phyloP scores from a whole-genome alignment of 2,113 vertebrate genomes.

The Trachemys scripta region DNA sequence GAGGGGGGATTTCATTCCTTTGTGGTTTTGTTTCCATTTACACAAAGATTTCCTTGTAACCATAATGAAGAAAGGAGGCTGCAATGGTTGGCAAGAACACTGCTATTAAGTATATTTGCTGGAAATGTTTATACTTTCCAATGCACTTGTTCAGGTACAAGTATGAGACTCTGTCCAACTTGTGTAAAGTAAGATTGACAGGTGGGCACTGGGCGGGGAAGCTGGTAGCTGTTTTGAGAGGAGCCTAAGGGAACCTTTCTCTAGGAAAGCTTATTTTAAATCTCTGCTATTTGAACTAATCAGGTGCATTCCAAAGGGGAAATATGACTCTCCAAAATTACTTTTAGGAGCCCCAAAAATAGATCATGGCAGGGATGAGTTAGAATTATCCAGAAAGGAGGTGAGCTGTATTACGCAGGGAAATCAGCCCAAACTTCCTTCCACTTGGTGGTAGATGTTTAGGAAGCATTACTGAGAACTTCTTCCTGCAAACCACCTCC shows the following conservation, averaged over 20 bases:
- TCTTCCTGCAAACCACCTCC: no score
- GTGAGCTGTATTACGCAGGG: no score
- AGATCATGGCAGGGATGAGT: background rate
- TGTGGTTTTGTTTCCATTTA: background rate
- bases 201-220: background rate
- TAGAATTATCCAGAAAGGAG: no score
- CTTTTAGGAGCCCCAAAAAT: background rate
- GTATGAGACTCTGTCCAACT: background rate
- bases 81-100: accelerated
- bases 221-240: background rate
- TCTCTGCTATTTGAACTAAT: background rate
- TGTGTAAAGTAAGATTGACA: background rate
- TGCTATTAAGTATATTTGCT: accelerated
- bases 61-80: background rate
- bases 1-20: accelerated
- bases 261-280: no score
- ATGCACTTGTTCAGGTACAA: background rate
- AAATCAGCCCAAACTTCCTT: no score
- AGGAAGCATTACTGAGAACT: no score
- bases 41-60: accelerated
- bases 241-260: background rate
- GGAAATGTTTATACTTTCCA: background rate
- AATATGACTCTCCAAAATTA: background rate
- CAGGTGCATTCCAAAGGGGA: background rate
- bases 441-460: no score